Conservation (phyloP, 1,140 invertebrate species). For the Pseudomyrmex pallidus region DNA sequence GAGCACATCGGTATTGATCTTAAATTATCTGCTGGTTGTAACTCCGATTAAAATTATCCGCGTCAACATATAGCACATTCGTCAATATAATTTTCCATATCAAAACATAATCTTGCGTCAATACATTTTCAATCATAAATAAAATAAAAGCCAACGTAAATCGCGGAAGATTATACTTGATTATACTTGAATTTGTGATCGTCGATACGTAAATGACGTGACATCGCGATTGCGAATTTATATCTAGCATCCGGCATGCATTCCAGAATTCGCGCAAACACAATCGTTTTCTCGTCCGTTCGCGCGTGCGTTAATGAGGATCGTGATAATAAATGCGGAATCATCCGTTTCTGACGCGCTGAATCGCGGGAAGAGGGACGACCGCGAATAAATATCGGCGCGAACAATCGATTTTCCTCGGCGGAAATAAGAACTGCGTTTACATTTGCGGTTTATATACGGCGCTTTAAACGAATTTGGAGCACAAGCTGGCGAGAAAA, state of each 20-base stretch:
- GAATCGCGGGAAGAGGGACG: background rate
- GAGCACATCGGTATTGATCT: too few relatives aligned
- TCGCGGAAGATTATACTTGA: conserved; percentile 3
- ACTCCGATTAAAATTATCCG: background rate
- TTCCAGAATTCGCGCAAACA: background rate
- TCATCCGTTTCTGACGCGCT: background rate
- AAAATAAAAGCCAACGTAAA: background rate
- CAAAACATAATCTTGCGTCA: background rate
- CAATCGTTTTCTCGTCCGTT: conserved; percentile 6
- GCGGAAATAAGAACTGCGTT: background rate
- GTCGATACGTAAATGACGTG: background rate
- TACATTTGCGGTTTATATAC: background rate
- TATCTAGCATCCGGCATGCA: background rate
- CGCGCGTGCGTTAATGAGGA: conserved; percentile 7
- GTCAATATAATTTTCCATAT: background rate
- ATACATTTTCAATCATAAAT: background rate
- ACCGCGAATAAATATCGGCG: conserved; percentile 5
- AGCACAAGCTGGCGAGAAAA: background rate
- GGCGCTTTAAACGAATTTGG: conserved; percentile 4
- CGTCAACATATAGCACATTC: background rate
- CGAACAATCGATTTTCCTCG: background rate
- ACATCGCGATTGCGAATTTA: background rate
- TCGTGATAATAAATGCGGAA: conserved; percentile 35
- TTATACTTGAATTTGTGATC: background rate
- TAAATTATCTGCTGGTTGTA: too few relatives aligned